Base-by-base conservation (phyloP, 2,888 invertebrate genomes). In the Microplitis manilae region DNA sequence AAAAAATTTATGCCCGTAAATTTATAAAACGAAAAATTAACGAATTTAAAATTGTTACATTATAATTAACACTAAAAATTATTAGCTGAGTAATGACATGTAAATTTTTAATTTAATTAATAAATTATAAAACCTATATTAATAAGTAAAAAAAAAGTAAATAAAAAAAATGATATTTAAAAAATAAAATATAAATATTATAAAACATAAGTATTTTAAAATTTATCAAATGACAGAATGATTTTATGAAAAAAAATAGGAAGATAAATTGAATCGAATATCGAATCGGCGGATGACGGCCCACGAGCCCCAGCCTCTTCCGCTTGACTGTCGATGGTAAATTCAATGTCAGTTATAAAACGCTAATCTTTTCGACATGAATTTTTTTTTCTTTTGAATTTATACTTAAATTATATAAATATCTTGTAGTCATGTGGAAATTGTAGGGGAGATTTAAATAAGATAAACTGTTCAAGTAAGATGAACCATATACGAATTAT, bases 281-380 rank as follows among this genome's bases (percentile, higher is more conserved):
- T 83, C 72, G 77, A 69, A 82, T 81, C 77, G 73, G 64, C 79
- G 83, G 80, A 81, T 73, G 50, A 80, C 17, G 83, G 81, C 82
- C 80, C 65, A 80, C 77, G 83, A 85, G 85, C 83, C 85, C 84
- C 82, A 81, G 83, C 80, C 82, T 79, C 69, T 80, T 82, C 79
- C 81, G 80, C 75, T 70, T 65, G 71, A 79, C 77, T 77, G 62
- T 50, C 50, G 50, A 50, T 50, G 13, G 50, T 13, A 50, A 50
- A 50, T 50, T 50, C 13, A 50, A 50, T 50, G 50, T 50, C 50
- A 50, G 50, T 50, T 50, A 50, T 50, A 50, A 50, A 50, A 50
- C 9, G 2, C 13, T 50, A 50, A 50, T 50, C 50, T 50, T 50
- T 50, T 13, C 50, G 13, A 50, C 50, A 8, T 50, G 4, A 4